These are phyloP conservation scores for Marronus borbonicus DNA, from an alignment of 2,888 invertebrate species.

Conservation along the genomic window DNA sequence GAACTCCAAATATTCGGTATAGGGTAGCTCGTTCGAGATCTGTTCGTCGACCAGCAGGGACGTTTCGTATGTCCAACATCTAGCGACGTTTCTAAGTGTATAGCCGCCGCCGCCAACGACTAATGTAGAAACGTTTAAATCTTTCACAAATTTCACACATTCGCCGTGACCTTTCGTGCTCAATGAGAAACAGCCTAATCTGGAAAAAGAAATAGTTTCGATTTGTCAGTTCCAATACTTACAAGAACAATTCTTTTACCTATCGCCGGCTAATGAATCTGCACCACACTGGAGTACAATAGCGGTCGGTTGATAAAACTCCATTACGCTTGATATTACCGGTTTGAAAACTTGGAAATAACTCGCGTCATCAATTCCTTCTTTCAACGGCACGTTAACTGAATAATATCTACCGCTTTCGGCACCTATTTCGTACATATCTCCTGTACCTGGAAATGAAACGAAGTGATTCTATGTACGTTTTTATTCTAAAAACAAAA, in stretches of 20 bases:
- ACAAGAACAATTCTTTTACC: slow-evolving; percentile 61
- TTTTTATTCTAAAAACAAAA: neutral
- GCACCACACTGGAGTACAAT: slow-evolving; percentile 99
- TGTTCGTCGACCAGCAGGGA: slow-evolving; percentile 93
- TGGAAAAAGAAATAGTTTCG: slow-evolving; percentile 50
- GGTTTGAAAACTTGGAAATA: slow-evolving; percentile 95
- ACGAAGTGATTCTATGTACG: neutral
- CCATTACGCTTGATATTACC: slow-evolving; percentile 94
- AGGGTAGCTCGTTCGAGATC: slow-evolving; percentile 95
- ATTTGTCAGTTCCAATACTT: too few relatives aligned
- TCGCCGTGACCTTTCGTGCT: slow-evolving; percentile 97
- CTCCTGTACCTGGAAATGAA: slow-evolving; percentile 79
- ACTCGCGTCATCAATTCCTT: slow-evolving; percentile 96
- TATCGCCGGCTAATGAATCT: slow-evolving; percentile 96
- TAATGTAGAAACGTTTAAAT: slow-evolving; percentile 88
- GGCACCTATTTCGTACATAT: slow-evolving; percentile 98
- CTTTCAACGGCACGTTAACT: slow-evolving; percentile 97
- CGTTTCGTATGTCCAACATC: slow-evolving; percentile 99
- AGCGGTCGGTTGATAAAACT: slow-evolving; percentile 95
- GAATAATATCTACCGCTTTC: slow-evolving; percentile 97
- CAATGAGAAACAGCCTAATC: slow-evolving; percentile 96
- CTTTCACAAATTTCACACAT: slow-evolving; percentile 97
- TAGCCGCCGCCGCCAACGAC: slow-evolving; percentile 82
- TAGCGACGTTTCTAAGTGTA: slow-evolving; percentile 95
- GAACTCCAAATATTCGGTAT: slow-evolving; percentile 96